Percentiles rank a stretch among this genome's conserved stretches.
phyloP scores from a whole-genome alignment of 2,797 vertebrate genomes.

The Falco cherrug region DNA sequence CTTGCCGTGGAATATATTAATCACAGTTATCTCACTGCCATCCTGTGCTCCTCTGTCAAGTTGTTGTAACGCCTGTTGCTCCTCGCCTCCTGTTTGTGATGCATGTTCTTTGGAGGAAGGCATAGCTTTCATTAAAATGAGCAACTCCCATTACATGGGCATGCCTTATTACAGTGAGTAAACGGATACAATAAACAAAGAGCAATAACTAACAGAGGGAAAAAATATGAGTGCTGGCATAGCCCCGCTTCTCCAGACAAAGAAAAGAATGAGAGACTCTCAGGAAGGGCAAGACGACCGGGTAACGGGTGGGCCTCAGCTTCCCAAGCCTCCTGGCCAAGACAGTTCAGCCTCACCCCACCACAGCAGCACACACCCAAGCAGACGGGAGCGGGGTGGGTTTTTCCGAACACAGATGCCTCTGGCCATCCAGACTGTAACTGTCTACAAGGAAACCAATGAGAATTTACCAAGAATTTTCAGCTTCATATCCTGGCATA shows the following conservation, averaged over 20 bases:
- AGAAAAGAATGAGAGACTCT: neutral
- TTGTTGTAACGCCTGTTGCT: neutral
- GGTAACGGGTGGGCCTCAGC: neutral
- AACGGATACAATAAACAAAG: neutral
- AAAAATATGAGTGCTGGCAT: neutral
- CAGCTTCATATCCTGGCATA: neutral
- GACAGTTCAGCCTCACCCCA: neutral
- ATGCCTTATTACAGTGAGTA: neutral
- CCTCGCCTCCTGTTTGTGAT: no score
- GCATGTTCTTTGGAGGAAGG: no score
- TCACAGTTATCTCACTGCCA: neutral
- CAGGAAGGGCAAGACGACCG: neutral
- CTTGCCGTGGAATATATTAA: neutral
- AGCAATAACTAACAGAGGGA: neutral
- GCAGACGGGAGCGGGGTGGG: neutral
- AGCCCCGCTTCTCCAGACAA: neutral
- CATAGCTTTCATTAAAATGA: neutral
- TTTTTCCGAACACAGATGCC: neutral
- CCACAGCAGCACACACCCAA: neutral
- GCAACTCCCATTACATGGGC: no score
- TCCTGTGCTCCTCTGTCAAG: neutral
- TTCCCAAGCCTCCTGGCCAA: neutral
- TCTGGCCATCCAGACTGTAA: neutral
- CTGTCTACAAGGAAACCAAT: neutral
- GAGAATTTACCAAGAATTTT: neutral